A percentile compares a stretch with the other conserved stretches of the same genome.
Evolutionary conservation across 2,113 vertebrate genomes (phyloP).

Genomic region (Peromyscus leucopus): DNA sequence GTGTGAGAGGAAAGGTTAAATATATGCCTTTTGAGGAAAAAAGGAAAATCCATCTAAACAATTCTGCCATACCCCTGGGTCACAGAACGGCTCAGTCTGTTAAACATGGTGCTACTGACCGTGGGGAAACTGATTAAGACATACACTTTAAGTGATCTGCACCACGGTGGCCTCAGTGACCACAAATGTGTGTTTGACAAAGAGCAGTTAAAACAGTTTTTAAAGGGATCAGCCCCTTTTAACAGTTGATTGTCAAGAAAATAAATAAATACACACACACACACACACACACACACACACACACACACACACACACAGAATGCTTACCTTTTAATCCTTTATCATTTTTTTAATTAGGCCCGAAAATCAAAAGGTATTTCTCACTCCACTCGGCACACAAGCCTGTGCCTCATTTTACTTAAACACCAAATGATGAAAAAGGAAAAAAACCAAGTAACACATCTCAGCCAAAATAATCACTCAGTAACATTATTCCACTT

Average conservation of each 20-base stretch:
- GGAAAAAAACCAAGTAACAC: conserved; percentile 88
- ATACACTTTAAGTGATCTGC: conserved; percentile 91
- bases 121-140: conserved; percentile 92
- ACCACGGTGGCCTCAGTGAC: conserved; percentile 92
- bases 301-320: conserved; percentile 78
- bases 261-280: conserved; percentile 86
- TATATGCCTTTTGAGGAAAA: conserved; percentile 50
- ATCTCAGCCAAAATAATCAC: conserved; percentile 89
- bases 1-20: conserved; percentile 65
- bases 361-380: conserved; percentile 90
- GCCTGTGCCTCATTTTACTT: conserved; percentile 91
- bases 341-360: conserved; percentile 89
- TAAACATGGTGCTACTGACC: conserved; percentile 90
- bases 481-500: conserved; percentile 86
- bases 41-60: conserved; percentile 82
- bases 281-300: conserved; percentile 78
- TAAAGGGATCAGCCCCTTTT: conserved; percentile 88
- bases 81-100: conserved; percentile 87
- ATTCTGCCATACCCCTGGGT: conserved; percentile 83
- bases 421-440: conserved; percentile 90
- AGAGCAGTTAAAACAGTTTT: conserved; percentile 91
- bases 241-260: conserved; percentile 86
- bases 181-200: conserved; percentile 92
- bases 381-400: conserved; percentile 89
- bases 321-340: conserved; percentile 92